Conservation (phyloP, 1,140 invertebrate species). For the Hypothenemus hampei region DNA sequence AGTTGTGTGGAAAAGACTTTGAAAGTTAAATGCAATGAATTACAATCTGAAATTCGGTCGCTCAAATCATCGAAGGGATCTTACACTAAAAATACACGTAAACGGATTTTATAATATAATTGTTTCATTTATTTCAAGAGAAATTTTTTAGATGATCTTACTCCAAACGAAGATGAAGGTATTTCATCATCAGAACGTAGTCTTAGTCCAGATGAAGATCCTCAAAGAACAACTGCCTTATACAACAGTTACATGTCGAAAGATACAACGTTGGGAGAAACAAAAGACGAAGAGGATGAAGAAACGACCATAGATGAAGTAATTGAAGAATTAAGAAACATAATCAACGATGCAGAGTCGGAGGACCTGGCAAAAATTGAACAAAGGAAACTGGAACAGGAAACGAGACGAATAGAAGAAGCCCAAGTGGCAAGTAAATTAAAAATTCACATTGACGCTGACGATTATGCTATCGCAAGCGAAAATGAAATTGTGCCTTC, state of each 20-base stretch:
- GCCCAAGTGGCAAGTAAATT: conserved; percentile 35
- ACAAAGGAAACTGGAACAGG: conserved; percentile 42
- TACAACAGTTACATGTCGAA: conserved; percentile 59
- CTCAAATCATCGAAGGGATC: conserved; percentile 35
- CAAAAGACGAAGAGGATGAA: conserved; percentile 58
- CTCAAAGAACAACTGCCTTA: conserved; percentile 55
- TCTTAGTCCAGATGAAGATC: conserved; percentile 59
- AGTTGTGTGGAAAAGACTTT: conserved; percentile 72
- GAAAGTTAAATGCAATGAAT: conserved; percentile 65
- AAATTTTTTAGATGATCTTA: conserved; percentile 52
- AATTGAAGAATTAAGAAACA: conserved; percentile 77
- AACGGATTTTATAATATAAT: not conserved
- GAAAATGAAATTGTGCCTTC: conserved; percentile 59
- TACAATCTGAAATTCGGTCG: conserved; percentile 54
- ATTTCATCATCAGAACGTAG: conserved; percentile 79
- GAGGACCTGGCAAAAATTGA: conserved; percentile 57
- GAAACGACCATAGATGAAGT: conserved; percentile 84
- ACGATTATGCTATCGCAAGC: conserved; percentile 31
- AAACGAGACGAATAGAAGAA: conserved; percentile 43
- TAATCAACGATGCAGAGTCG: conserved; percentile 76
- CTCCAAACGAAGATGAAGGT: conserved; percentile 77
- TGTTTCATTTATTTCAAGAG: conserved; percentile 8
- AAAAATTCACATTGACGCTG: conserved; percentile 36
- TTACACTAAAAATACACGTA: conserved; percentile 22
- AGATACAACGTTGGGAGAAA: conserved; percentile 40